Percentiles rank a stretch among this genome's conserved stretches.
Evolutionary conservation across 2,797 vertebrate genomes (phyloP).

Genomic region (Heliangelus exortis): DNA sequence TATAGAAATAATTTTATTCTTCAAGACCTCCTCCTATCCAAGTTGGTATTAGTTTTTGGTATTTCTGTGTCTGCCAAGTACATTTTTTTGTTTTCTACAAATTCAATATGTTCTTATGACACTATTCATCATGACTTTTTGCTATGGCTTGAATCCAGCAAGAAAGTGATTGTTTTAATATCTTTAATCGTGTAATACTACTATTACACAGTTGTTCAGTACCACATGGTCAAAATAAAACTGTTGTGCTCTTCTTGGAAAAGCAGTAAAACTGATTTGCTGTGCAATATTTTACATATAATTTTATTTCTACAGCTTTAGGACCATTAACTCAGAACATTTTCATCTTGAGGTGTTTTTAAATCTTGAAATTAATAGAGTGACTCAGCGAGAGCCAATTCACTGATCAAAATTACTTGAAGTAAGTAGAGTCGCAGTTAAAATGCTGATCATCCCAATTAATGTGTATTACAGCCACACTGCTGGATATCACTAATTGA

Average conservation of each 20-base stretch:
- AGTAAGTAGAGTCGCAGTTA: conserved; percentile 56
- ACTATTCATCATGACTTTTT: conserved; percentile 63
- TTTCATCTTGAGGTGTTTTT: conserved; percentile 27
- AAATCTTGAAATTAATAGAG: conserved; percentile 59
- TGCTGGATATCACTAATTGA: conserved; percentile 67
- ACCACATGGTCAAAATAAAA: conserved; percentile 72
- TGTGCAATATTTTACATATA: conserved; percentile 55
- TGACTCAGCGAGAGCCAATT: conserved; percentile 39
- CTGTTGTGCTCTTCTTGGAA: conserved; percentile 56
- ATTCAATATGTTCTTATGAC: conserved; percentile 36
- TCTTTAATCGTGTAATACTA: conserved; percentile 56
- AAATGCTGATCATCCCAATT: conserved; percentile 67
- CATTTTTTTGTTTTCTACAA: conserved; percentile 61
- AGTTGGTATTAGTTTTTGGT: too few species aligned
- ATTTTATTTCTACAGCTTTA: conserved; percentile 61
- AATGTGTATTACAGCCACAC: conserved; percentile 66
- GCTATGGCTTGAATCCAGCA: conserved; percentile 62
- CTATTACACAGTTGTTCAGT: conserved; percentile 61
- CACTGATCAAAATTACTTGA: conserved; percentile 50
- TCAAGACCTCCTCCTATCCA: too few species aligned
- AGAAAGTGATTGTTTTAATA: conserved; percentile 70
- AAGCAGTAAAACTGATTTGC: conserved; percentile 60
- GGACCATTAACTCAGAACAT: conserved; percentile 27
- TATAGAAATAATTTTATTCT: too few species aligned
- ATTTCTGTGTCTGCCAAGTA: conserved; percentile 47